phyloP scores from a whole-genome alignment of 2,888 invertebrate species.

The Pollenia griseotomentosa region DNA sequence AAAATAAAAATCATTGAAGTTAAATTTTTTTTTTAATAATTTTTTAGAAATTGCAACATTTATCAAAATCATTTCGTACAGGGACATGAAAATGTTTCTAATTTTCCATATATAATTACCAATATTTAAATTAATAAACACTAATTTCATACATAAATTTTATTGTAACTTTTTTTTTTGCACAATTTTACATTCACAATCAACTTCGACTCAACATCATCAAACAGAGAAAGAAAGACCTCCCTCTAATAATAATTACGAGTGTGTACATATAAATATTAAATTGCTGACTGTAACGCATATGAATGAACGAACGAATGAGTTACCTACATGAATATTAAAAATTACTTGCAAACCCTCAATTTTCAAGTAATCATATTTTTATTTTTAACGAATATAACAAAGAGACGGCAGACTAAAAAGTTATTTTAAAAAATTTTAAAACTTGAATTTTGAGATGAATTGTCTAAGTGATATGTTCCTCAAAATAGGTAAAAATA shows the following conservation, averaged over 20 bases:
- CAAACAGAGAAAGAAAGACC: slow-evolving; percentile 26
- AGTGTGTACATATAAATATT: not conserved
- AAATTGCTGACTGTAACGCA: slow-evolving; percentile 29
- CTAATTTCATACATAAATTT: slow-evolving; percentile 49
- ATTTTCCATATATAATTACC: slow-evolving; percentile 31
- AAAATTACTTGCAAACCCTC: slow-evolving; percentile 52
- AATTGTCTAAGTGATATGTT: too few species aligned
- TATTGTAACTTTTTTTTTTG: slow-evolving; percentile 27
- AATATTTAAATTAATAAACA: slow-evolving; percentile 65
- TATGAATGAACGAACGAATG: slow-evolving; percentile 22
- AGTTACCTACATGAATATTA: slow-evolving; percentile 52
- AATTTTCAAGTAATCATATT: slow-evolving; percentile 56
- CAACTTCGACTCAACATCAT: not conserved
- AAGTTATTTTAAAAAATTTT: not conserved
- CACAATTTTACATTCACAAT: slow-evolving; percentile 25
- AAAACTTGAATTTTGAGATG: too few species aligned
- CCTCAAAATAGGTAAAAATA: too few species aligned
- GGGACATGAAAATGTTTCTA: not conserved
- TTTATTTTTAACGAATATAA: not conserved
- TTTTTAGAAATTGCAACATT: too few species aligned
- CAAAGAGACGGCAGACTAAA: not conserved
- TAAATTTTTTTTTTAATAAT: too few species aligned
- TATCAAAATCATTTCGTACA: not conserved
- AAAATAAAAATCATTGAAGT: too few species aligned
- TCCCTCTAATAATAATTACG: slow-evolving; percentile 65